Conservation (phyloP, 1,140 invertebrate species). For the Caenorhabditis brenneri region DNA sequence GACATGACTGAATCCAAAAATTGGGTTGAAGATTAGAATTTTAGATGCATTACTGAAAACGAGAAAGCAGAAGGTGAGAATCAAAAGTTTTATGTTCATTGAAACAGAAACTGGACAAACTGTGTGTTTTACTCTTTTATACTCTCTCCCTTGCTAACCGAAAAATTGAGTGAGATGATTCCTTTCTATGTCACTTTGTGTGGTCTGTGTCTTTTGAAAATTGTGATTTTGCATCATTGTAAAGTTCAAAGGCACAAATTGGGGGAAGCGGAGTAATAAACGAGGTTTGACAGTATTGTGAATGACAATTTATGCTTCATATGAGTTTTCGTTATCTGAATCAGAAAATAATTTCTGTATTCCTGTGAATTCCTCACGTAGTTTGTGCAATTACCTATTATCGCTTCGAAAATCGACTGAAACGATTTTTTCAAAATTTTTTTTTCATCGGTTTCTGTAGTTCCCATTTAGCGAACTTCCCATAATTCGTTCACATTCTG, state of each 20-base stretch:
- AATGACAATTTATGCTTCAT: too few species aligned
- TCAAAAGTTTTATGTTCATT: background rate
- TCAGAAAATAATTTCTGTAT: too few species aligned
- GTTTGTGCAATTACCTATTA: too few species aligned
- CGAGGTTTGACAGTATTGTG: too few species aligned
- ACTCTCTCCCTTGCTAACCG: background rate
- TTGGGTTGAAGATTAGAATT: background rate
- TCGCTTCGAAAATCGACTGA: too few species aligned
- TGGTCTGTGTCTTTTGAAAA: background rate
- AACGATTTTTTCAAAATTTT: too few species aligned
- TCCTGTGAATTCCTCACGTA: too few species aligned
- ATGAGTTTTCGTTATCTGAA: too few species aligned
- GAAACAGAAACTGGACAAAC: background rate
- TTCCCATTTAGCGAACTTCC: too few species aligned
- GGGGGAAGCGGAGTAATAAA: background rate
- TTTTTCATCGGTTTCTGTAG: too few species aligned
- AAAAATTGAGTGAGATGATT: background rate
- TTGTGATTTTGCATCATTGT: background rate
- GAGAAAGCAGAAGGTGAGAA: background rate
- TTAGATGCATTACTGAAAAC: background rate
- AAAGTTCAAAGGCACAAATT: background rate
- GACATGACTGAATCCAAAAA: slow-evolving; percentile 7
- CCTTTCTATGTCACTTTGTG: background rate
- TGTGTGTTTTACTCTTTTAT: background rate
- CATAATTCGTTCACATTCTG: too few species aligned